Evolutionary conservation across 2,797 vertebrate genomes (phyloP), one percentile per base, ranked within the genome.

Genomic region (Eulemur rubriventer): DNA sequence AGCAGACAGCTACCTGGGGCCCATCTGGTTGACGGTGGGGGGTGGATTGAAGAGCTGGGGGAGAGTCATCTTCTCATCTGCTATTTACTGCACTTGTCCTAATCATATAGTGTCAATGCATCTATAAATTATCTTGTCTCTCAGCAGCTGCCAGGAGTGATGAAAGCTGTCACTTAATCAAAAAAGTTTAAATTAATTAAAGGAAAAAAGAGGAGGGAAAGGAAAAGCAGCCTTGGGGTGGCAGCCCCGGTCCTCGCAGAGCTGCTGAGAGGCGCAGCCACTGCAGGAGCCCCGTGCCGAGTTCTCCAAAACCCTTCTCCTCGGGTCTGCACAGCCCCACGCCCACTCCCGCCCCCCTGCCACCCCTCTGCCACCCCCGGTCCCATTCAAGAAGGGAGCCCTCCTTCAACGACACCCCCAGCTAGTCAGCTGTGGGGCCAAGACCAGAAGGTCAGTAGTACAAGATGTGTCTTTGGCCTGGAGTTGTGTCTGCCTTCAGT

Each of bases 151-250:
- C 94, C 97, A 88, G 63, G 95, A 97, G 86, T 52, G 95, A 98
- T 98, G 97, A 98, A 98, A 98, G 97, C 97, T 98, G 98, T 98
- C 98, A 98, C 92, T 98, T 98, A 97, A 98, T 98, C 96, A 97
- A 96, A 98, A 98, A 97, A 79, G 91, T 95, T 93, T 80, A 98
- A 97, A 98, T 97, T 97, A 98, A 98, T 98, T 96, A 98, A 98
- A 96, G 89, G 12, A 30, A 14, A n/a, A 30, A 46, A 55, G 80
- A 69, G 20, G 48, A 75, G 20, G 50, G 78, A n/a, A 88, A 92
- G 83, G 70, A 76, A 95, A 97, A 63, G 38, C 81, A 95, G 85
- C 65, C 70, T 81, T 83, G 88, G 59, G 70, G 86, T 41, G 70
- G 95, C 67, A 94, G 94, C 30, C 79, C 72, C 4, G 26, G 88